Base-by-base conservation (phyloP, 2,888 invertebrate species). In the Onchidella celtica region DNA sequence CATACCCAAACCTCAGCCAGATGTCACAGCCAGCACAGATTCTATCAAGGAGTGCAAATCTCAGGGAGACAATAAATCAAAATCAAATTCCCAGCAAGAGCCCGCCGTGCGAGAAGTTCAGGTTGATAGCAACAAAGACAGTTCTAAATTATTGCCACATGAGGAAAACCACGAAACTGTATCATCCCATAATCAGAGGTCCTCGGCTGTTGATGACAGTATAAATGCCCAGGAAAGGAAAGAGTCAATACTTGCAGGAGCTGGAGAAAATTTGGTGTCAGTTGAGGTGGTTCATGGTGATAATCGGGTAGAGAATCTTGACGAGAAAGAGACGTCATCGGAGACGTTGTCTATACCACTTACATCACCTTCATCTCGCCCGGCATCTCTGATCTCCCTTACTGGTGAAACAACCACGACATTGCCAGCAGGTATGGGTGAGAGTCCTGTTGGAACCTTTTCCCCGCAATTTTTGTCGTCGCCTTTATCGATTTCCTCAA, bases 401-500 rank as follows among this genome's bases (percentile, higher is more conserved):
- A 17, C n/a, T 32, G n/a, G n/a, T 65, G 27, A 14, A 17, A 3
- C 36, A 11, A n/a, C 57, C 2, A 24, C 38, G 6, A 17, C 3
- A 2, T 38, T 27, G 11, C 36, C 34, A 0, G 14, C 3, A n/a
- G 14, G 21, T n/a, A 11, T 9, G 1, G n/a, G 34, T 27, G 66
- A 32, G n/a, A 40, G 27, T 32, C 32, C 65, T 6, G 32, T 68
- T 27, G 21, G 27, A 9, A n/a, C 34, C 27, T 65, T 40, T 40
- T 65, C 75, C 29, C 32, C 40, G 40, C 55, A 40, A 36, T 68
- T 68, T 6, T 65, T 55, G 9, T 38, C 70, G 6, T 78, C 78
- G 6, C 69, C 77, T 57, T 38, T 70, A 68, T 61, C 69, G 32
- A 40, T 34, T 70, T 78, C 78, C 21, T 70, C 78, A 29, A 61